Evolutionary conservation across 2,888 invertebrate genomes (phyloP).

Genomic region (Pachycephus smyrnensis): DNA sequence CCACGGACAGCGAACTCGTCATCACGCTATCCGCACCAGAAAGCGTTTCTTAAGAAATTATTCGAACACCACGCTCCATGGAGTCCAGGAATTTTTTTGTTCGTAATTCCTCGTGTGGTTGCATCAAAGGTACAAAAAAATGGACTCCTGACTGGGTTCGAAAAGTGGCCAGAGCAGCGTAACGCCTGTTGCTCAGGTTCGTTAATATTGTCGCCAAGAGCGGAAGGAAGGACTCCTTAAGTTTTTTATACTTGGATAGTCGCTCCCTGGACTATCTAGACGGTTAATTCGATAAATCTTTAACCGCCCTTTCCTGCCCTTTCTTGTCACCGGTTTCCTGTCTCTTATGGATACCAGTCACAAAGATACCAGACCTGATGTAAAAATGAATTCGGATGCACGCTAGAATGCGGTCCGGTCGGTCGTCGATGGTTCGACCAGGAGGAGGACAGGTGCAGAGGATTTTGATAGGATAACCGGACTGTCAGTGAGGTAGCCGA

Average conservation of each 20-base stretch:
- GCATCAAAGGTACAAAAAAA: not conserved
- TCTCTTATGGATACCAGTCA: not conserved
- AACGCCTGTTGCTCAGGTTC: not conserved
- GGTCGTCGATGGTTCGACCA: not conserved
- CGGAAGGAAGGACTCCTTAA: not conserved
- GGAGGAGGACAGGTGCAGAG: conserved; percentile 9
- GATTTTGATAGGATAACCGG: conserved; percentile 2
- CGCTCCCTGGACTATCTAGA: not conserved
- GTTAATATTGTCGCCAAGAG: not conserved
- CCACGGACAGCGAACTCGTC: not conserved
- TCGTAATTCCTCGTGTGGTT: not conserved
- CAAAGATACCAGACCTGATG: not conserved
- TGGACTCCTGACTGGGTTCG: not conserved
- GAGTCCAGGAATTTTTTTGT: not conserved
- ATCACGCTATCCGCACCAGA: not conserved
- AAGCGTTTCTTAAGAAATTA: not conserved
- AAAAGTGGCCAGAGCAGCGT: not conserved
- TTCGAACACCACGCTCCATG: not conserved
- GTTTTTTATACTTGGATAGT: not conserved
- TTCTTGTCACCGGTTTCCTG: not conserved
- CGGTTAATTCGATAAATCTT: not conserved
- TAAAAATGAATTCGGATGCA: conserved; percentile 6
- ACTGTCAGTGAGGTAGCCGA: not conserved
- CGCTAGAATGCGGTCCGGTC: conserved; percentile 10
- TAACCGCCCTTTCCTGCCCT: not conserved